A percentile compares a stretch with the other conserved stretches of the same genome.
Conservation (phyloP, 92 coral and sea anemone species). For the Bergia sp. region DNA sequence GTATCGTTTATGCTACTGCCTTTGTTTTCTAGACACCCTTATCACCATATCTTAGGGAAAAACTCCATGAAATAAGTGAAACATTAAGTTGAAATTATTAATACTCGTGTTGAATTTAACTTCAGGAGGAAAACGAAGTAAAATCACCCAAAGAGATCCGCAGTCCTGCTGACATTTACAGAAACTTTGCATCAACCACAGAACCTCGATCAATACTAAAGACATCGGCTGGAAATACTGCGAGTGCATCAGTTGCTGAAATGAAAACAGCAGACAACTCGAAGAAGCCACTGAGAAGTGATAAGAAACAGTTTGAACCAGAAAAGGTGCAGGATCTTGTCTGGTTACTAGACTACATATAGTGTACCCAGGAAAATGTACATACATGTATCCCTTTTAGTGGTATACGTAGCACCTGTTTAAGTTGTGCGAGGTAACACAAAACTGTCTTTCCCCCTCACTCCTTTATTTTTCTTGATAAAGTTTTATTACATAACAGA, state of each 20-base stretch:
- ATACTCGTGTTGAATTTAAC: not conserved
- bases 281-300: not conserved
- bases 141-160: conserved; percentile 21
- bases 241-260: not conserved
- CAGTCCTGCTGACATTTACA: conserved; percentile 83
- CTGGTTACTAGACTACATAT: not conserved
- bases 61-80: too few relatives aligned
- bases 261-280: not conserved
- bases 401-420: not conserved
- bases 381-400: not conserved
- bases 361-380: not conserved
- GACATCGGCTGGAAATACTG: conserved; percentile 51
- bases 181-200: conserved; percentile 47
- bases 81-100: too few relatives aligned
- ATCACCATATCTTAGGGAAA: too few relatives aligned
- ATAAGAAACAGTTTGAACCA: conserved; percentile 5
- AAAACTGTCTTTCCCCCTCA: too few relatives aligned
- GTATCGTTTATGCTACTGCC: too few relatives aligned
- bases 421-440: too few relatives aligned
- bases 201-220: conserved; percentile 74
- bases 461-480: too few relatives aligned
- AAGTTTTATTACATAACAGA: too few relatives aligned
- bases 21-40: too few relatives aligned
- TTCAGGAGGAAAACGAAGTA: not conserved
- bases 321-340: not conserved